Conservation (phyloP, 2,797 vertebrate species). For the Anomalospiza imberbis region DNA sequence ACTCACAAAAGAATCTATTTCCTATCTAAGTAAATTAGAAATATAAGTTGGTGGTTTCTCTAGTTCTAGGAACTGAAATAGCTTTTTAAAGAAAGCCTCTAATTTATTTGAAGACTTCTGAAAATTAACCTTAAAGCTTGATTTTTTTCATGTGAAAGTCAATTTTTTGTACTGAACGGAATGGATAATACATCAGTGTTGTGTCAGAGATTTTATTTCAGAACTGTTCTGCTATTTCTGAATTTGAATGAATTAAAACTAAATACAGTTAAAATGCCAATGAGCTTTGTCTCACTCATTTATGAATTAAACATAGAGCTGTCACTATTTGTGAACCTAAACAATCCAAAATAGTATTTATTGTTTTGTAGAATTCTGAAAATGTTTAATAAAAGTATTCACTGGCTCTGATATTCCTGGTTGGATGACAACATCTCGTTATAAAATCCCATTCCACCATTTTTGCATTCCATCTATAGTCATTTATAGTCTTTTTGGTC, state of each 20-base stretch:
- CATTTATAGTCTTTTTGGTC: neutral
- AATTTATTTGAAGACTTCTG: neutral
- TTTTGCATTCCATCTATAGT: neutral
- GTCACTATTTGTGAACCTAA: neutral
- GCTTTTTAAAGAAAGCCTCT: neutral
- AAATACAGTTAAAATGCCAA: neutral
- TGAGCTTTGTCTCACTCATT: neutral
- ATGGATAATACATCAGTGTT: neutral
- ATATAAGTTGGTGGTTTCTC: neutral
- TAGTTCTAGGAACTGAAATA: neutral
- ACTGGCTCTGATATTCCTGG: neutral
- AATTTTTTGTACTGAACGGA: neutral
- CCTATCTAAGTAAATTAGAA: neutral
- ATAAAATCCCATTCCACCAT: neutral
- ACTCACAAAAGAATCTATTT: neutral
- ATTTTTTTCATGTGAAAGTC: neutral
- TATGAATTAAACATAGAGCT: neutral
- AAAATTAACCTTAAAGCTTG: neutral
- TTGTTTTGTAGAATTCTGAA: neutral
- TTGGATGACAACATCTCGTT: neutral
- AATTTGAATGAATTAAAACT: neutral
- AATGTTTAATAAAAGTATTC: neutral
- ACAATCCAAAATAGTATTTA: neutral
- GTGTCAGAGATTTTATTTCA: neutral
- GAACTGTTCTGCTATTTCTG: neutral